Base-by-base conservation (phyloP, 2,888 invertebrate species). In the Tubulanus polymorphus region DNA sequence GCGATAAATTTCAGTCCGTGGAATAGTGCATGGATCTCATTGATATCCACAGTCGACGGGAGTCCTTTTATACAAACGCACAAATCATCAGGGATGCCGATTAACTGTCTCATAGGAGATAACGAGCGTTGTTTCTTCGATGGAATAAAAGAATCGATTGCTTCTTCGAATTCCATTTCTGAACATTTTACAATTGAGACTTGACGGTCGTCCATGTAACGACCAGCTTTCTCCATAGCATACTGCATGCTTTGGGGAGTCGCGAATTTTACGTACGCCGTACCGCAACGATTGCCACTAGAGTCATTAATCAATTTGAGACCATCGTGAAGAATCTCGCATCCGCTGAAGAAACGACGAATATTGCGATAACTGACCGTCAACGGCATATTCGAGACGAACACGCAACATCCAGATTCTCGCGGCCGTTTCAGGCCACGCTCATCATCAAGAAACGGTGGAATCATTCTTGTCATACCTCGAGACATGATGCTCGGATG, bases 11-110 rank as follows among this genome's bases (percentile, higher is more conserved):
- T 88, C 69, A 95, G 86, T 70, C 93, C 94, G 69, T 87, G 85
- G 85, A 99, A 96, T 84, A 88, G 95, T 80, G 90, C 89, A 62
- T 94, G 88, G 81, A 99, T 93, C 82, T 97, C 96, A 2, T 65
- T 62, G 29, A 56, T 57, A 6, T 60, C 66, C 12, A 66, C 63
- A 51, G 64, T 63, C 37, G 64, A 53, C 1, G 70, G 71, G 12
- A 72, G 52, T 23, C 69, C 69, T 37, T 63, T 61, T 18, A 72
- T 49, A 27, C 64, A 64, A 27, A 70, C 62, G 61, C 70, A 70
- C 2, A 54, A 54, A 23, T 59, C 60, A 35, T 60, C 51, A 15
- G 35, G n/a, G n/a, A n/a, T n/a, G n/a, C n/a, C n/a, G n/a, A n/a
- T n/a, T n/a, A n/a, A n/a, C n/a, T n/a, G n/a, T n/a, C n/a, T n/a